Evolutionary conservation across 2,113 vertebrate species (phyloP).

Genomic region (Danionella cerebrum): DNA sequence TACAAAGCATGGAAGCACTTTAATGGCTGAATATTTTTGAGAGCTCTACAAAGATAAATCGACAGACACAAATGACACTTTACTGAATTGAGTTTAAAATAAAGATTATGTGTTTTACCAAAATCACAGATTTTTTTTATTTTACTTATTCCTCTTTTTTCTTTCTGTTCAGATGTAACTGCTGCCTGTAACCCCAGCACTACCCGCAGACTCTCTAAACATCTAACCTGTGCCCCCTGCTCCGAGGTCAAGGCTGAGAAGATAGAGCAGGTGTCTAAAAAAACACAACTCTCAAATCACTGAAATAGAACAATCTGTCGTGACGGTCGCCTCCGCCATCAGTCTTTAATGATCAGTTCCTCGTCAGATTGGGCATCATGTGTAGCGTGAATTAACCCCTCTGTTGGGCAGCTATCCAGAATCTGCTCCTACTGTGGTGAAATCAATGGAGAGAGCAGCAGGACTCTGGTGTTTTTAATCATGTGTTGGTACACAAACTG

Average conservation of each 20-base stretch:
- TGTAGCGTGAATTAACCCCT: neutral
- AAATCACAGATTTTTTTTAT: neutral
- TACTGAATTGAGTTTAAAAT: neutral
- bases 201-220: constrained; percentile 46
- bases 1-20: too few species aligned
- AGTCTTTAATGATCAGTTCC: constrained; percentile 1
- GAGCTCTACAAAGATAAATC: neutral
- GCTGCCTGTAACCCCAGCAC: constrained; percentile 44
- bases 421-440: constrained; percentile 1
- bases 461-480: neutral
- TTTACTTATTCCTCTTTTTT: constrained; percentile 8
- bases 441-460: constrained; percentile 13
- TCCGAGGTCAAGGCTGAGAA: constrained; percentile 70
- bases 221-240: constrained; percentile 50
- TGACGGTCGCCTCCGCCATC: neutral
- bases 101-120: neutral
- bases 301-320: neutral
- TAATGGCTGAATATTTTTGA: too few species aligned
- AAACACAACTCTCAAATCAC: neutral
- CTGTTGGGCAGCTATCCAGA: neutral
- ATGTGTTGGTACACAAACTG: neutral
- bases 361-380: constrained; percentile 10
- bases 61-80: neutral
- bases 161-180: constrained; percentile 26
- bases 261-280: constrained; percentile 72